Conservation (phyloP, 1,140 invertebrate species). For the Diorhabda elongata region DNA sequence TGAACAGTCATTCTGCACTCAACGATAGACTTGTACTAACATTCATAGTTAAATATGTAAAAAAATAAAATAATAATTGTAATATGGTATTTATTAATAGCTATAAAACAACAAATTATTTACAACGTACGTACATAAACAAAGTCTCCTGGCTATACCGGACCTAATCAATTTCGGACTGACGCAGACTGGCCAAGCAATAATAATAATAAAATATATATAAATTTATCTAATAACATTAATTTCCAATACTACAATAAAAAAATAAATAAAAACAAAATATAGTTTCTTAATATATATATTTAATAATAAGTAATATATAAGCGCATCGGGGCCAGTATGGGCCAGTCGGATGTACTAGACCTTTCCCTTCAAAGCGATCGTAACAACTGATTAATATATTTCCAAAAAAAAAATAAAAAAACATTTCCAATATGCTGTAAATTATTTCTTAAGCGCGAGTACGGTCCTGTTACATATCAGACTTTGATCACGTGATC, state of each 20-base stretch:
- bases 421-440: too few relatives aligned
- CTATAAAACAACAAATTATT: slow-evolving; percentile 50
- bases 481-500: too few relatives aligned
- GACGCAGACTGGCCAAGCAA: slow-evolving; percentile 29
- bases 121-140: slow-evolving; percentile 46
- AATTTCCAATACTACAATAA: slow-evolving; percentile 41
- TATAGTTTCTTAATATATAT: slow-evolving; percentile 41
- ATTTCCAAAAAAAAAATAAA: too few relatives aligned
- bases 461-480: too few relatives aligned
- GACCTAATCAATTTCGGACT: slow-evolving; percentile 22
- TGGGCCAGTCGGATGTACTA: slow-evolving; percentile 23
- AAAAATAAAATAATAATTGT: slow-evolving; percentile 50
- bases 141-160: slow-evolving; percentile 34
- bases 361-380: not conserved
- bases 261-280: slow-evolving; percentile 47
- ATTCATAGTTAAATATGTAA: slow-evolving; percentile 50
- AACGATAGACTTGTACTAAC: slow-evolving; percentile 49
- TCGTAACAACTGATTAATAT: too few relatives aligned
- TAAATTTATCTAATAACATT: slow-evolving; percentile 46
- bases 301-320: slow-evolving; percentile 39
- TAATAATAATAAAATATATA: slow-evolving; percentile 43
- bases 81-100: slow-evolving; percentile 45
- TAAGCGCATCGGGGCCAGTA: slow-evolving; percentile 30
- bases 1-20: slow-evolving; percentile 47
- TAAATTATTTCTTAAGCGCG: too few relatives aligned